Percentiles rank a stretch among this genome's conserved stretches.
These are phyloP conservation scores for Aotus griseimembra DNA, from an alignment of 2,797 vertebrate species.

Conservation along the genomic window DNA sequence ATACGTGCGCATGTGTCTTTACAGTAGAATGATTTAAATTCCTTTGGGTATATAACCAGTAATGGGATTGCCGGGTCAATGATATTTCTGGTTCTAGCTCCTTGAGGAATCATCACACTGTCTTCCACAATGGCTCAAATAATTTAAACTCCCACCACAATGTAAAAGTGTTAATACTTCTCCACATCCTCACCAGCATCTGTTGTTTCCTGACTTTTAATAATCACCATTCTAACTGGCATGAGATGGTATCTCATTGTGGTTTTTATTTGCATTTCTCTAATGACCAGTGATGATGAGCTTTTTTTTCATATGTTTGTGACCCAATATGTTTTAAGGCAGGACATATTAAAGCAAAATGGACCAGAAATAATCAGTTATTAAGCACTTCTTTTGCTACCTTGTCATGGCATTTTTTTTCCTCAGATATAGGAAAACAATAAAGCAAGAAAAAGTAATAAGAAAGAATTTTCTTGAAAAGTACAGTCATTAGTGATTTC, in stretches of 20 bases:
- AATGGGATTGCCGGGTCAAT: not conserved
- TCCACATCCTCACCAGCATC: not conserved
- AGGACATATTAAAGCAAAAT: not conserved
- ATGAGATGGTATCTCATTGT: not conserved
- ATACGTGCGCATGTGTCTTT: not conserved
- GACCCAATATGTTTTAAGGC: not conserved
- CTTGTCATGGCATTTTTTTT: not conserved
- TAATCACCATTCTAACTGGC: not conserved
- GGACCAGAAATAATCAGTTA: not conserved
- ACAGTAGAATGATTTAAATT: not conserved
- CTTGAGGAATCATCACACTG: not conserved
- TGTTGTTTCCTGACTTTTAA: not conserved
- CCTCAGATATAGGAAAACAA: not conserved
- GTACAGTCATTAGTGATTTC: not conserved
- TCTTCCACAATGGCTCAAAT: not conserved
- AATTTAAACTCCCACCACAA: not conserved
- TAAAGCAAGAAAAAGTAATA: not conserved
- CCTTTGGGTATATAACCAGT: not conserved
- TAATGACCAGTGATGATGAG: not conserved
- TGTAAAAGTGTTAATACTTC: not conserved
- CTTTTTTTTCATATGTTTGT: not conserved
- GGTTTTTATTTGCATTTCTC: not conserved
- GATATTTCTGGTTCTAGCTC: not conserved
- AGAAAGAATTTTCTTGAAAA: not conserved
- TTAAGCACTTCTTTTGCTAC: not conserved